Percentiles rank a stretch among this genome's conserved stretches.
Evolutionary conservation across 2,888 invertebrate species (phyloP).

Genomic region (Ormia ochracea): DNA sequence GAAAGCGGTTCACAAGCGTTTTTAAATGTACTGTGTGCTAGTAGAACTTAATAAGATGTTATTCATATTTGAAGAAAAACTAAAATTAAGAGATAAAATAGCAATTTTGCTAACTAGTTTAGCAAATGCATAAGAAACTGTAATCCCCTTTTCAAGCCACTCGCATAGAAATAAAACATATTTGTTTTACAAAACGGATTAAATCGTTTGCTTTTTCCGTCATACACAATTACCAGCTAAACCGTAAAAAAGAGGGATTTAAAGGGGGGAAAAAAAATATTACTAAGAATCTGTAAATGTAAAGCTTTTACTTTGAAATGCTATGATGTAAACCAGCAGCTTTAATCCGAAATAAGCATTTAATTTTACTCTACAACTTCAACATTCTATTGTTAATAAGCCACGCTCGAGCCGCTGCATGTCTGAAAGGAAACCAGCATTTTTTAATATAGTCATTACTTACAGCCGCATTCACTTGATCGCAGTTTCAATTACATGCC

Average conservation of each 20-base stretch:
- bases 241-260: not conserved
- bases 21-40: not conserved
- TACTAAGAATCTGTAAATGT: too few relatives aligned
- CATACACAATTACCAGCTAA: not conserved
- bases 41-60: conserved; percentile 14
- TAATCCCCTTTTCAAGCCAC: conserved; percentile 10
- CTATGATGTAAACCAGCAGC: too few relatives aligned
- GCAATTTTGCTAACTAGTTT: not conserved
- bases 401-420: too few relatives aligned
- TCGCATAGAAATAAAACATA: not conserved
- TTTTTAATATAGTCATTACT: not conserved
- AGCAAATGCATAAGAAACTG: not conserved
- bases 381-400: too few relatives aligned
- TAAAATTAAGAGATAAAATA: not conserved
- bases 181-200: conserved; percentile 18
- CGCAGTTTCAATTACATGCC: not conserved
- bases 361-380: too few relatives aligned
- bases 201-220: conserved; percentile 14
- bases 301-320: too few relatives aligned
- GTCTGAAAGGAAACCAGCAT: not conserved
- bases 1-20: too few relatives aligned
- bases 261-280: not conserved
- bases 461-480: not conserved
- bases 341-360: too few relatives aligned
- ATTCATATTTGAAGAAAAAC: not conserved